Evolutionary conservation across 2,797 vertebrate genomes (phyloP).

Genomic region (Diplodus sargus): DNA sequence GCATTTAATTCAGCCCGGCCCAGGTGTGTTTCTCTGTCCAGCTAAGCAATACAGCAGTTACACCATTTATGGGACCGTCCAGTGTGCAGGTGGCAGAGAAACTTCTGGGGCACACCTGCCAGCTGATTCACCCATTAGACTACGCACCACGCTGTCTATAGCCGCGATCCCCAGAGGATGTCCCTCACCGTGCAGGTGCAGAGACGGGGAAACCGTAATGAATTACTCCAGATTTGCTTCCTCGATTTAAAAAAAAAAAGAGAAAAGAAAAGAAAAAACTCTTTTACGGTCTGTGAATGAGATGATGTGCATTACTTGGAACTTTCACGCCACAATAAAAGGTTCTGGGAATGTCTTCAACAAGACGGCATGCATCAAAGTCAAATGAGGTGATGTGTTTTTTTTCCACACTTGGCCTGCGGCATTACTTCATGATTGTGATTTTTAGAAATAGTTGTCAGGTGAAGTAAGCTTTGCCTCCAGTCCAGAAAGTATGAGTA

Average conservation of each 20-base stretch:
- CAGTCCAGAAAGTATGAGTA: neutral
- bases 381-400: constrained; percentile 37
- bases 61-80: constrained; percentile 73
- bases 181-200: constrained; percentile 75
- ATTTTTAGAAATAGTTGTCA: constrained; percentile 40
- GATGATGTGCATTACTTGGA: constrained; percentile 6
- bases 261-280: constrained; percentile 15
- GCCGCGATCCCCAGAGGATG: constrained; percentile 67
- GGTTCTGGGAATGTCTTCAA: constrained; percentile 20
- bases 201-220: constrained; percentile 58
- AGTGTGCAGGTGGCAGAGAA: constrained; percentile 74
- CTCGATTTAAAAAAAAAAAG: neutral
- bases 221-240: constrained; percentile 65
- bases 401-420: constrained; percentile 10
- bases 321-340: constrained; percentile 18
- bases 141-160: constrained; percentile 64
- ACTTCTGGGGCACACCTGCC: constrained; percentile 84
- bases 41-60: constrained; percentile 72
- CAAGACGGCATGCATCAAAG: neutral
- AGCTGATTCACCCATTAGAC: constrained; percentile 80
- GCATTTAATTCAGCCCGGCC: constrained; percentile 67
- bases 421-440: constrained; percentile 15
- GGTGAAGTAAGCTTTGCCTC: neutral
- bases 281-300: constrained; percentile 53
- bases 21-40: constrained; percentile 75